Evolutionary conservation across 2,888 invertebrate species (phyloP).

Genomic region (Drosophila meridiana): DNA sequence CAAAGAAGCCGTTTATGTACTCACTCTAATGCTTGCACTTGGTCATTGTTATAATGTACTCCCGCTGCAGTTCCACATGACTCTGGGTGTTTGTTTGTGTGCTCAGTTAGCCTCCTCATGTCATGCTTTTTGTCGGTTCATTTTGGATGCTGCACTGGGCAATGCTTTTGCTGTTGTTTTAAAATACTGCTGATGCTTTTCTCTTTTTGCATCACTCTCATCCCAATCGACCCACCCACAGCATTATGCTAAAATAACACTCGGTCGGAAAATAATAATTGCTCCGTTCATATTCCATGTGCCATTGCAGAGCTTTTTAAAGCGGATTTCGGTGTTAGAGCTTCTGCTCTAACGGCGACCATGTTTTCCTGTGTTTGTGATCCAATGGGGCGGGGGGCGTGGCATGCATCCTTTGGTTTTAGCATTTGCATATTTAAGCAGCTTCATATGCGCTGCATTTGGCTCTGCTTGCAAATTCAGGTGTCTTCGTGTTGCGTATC

Average conservation of each 20-base stretch:
- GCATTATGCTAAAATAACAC: slow-evolving; percentile 61
- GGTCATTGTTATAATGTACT: slow-evolving; percentile 77
- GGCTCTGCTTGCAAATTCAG: neutral
- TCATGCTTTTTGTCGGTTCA: slow-evolving; percentile 19
- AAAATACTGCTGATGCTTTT: slow-evolving; percentile 24
- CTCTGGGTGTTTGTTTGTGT: slow-evolving; percentile 15
- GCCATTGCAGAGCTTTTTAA: slow-evolving; percentile 50
- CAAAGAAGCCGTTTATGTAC: slow-evolving; percentile 74
- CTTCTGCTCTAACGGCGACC: slow-evolving; percentile 19
- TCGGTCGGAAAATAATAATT: slow-evolving; percentile 72
- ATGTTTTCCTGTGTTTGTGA: slow-evolving; percentile 24
- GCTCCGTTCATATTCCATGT: slow-evolving; percentile 58
- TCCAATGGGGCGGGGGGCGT: neutral
- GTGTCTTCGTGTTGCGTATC: neutral
- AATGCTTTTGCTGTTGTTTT: slow-evolving; percentile 37
- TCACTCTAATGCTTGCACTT: slow-evolving; percentile 68
- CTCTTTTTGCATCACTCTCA: slow-evolving; percentile 28
- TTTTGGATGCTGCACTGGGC: slow-evolving; percentile 41
- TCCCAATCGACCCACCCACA: slow-evolving; percentile 20
- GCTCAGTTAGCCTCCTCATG: slow-evolving; percentile 28
- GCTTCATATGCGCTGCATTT: slow-evolving; percentile 5
- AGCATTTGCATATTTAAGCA: slow-evolving; percentile 47
- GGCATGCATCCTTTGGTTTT: slow-evolving; percentile 14
- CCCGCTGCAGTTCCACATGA: slow-evolving; percentile 9
- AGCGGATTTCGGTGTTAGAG: slow-evolving; percentile 70